These are phyloP conservation scores for Hirtodrosophila histrioides DNA, from an alignment of 2,888 invertebrate genomes.

Conservation along the genomic window DNA sequence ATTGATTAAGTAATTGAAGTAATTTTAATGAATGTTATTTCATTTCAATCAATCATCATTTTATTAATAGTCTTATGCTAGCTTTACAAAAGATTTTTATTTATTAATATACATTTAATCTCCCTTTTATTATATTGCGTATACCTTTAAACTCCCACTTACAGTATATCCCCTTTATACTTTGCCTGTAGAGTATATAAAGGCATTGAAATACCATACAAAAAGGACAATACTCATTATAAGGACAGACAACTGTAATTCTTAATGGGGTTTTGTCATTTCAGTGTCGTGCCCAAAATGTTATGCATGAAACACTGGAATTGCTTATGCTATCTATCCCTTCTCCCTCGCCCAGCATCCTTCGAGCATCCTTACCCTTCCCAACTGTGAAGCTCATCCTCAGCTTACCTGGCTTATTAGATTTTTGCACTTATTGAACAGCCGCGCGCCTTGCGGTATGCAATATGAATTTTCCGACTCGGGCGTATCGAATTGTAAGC, in stretches of 20 bases:
- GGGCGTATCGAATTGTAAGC: constrained; percentile 42
- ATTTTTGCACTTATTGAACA: constrained; percentile 54
- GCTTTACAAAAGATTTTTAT: no score
- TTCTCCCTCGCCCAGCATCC: neutral
- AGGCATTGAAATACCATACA: constrained; percentile 40
- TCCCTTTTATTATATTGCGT: neutral
- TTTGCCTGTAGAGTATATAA: constrained; percentile 29
- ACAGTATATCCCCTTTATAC: neutral
- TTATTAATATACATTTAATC: no score
- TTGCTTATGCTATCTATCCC: constrained; percentile 21
- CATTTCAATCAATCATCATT: no score
- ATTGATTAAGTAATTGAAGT: no score
- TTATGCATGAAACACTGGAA: constrained; percentile 43
- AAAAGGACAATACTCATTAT: constrained; percentile 30
- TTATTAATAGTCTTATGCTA: no score
- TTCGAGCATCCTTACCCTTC: neutral
- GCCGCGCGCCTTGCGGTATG: constrained; percentile 26
- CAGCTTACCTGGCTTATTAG: constrained; percentile 64
- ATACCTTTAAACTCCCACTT: no score
- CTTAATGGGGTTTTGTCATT: constrained; percentile 78
- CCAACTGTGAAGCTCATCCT: neutral
- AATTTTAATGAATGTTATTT: no score
- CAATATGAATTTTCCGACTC: constrained; percentile 36
- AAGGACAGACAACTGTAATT: constrained; percentile 54
- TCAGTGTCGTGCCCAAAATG: constrained; percentile 38